phyloP scores from a whole-genome alignment of 1,140 invertebrate species.

The Magallana angulata region DNA sequence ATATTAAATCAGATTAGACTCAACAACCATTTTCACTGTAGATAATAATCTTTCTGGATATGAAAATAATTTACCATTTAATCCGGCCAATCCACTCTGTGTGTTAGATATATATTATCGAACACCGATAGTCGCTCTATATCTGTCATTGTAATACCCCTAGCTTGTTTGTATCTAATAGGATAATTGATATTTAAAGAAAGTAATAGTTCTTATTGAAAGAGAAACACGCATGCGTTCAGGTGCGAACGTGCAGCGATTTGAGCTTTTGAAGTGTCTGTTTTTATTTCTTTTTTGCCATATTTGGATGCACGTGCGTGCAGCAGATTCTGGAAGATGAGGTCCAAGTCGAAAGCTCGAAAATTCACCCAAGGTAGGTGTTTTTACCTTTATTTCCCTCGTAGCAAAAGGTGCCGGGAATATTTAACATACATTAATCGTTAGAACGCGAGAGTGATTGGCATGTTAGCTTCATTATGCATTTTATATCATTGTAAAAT shows the following conservation, averaged over 20 bases:
- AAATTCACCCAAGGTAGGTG: constrained; percentile 26
- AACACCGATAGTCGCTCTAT: constrained; percentile 18
- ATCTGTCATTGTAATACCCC: constrained; percentile 21
- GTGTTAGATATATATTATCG: constrained; percentile 28
- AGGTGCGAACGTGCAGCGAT: constrained; percentile 33
- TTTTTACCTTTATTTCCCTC: constrained; percentile 23
- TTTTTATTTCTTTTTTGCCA: constrained; percentile 24
- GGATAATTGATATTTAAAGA: constrained; percentile 38
- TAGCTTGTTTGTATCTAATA: constrained; percentile 34
- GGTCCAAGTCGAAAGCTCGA: constrained; percentile 27
- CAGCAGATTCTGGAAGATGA: constrained; percentile 11
- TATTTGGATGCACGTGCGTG: constrained; percentile 29
- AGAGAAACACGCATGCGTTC: constrained; percentile 34
- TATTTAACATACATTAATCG: constrained; percentile 32
- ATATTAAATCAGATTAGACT: constrained; percentile 34
- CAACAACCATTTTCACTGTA: not conserved
- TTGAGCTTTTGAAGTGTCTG: constrained; percentile 25
- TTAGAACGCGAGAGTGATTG: not conserved
- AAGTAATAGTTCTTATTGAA: constrained; percentile 37
- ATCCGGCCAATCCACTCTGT: constrained; percentile 13
- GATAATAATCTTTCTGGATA: constrained; percentile 29
- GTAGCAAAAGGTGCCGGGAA: not conserved
- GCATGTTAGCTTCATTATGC: constrained; percentile 13
- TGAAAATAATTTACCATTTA: constrained; percentile 37
- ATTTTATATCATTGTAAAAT: constrained; percentile 37